Percentiles rank a stretch among this genome's conserved stretches.
Evolutionary conservation across 2,113 vertebrate genomes (phyloP).

Genomic region (Aramus guarauna): DNA sequence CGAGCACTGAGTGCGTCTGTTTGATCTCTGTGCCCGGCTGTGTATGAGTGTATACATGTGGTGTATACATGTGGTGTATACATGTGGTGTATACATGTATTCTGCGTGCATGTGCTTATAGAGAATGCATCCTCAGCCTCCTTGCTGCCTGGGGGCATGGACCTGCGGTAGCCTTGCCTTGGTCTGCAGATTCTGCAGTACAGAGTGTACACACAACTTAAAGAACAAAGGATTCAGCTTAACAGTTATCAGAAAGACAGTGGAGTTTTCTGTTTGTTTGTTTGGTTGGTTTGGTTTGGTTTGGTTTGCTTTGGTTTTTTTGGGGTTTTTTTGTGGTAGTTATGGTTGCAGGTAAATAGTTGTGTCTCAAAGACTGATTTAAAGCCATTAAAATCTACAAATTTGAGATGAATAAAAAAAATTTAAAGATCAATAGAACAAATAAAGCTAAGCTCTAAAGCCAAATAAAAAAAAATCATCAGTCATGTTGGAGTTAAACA

Average conservation of each 20-base stretch:
- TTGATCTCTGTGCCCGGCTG: not conserved
- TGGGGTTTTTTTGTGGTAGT: not conserved
- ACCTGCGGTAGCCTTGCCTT: not conserved
- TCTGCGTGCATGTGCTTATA: not conserved
- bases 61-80: too few relatives aligned
- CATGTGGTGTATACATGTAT: too few relatives aligned
- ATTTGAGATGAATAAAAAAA: not conserved
- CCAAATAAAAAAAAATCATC: not conserved
- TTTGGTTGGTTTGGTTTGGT: too few relatives aligned
- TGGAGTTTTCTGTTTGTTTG: too few relatives aligned
- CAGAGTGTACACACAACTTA: not conserved
- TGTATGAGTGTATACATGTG: not conserved
- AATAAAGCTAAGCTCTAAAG: not conserved
- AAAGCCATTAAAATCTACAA: not conserved
- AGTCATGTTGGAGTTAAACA: not conserved
- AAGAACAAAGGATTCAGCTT: not conserved
- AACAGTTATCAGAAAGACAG: not conserved
- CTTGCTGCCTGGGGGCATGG: accelerated
- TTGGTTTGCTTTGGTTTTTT: too few relatives aligned
- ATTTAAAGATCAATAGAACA: not conserved
- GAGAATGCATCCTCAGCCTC: not conserved
- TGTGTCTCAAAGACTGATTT: not conserved
- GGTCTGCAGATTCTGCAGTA: not conserved
- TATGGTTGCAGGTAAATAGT: not conserved
- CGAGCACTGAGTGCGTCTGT: not conserved